A percentile compares a stretch with the other conserved stretches of the same genome.
Conservation (phyloP, 2,797 vertebrate species). For the Syngnathus acus region DNA sequence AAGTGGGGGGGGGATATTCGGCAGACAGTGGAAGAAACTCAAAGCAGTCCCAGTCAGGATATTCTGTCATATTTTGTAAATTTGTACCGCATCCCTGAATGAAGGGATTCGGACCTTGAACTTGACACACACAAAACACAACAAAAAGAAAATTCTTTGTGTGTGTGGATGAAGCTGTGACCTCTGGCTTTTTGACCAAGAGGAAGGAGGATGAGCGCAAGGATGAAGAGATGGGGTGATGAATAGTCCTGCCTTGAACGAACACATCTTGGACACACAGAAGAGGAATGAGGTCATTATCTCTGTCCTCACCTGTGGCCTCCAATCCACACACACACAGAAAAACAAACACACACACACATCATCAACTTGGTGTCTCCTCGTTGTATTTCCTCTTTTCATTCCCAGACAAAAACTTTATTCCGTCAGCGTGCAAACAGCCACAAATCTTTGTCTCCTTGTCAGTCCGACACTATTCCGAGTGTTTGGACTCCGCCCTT, state of each 20-base stretch:
- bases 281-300: slow-evolving; percentile 72
- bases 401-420: background rate
- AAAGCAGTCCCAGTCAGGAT: too few species aligned
- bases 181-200: slow-evolving; percentile 52
- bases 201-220: slow-evolving; percentile 34
- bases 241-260: slow-evolving; percentile 50
- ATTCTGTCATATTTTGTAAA: background rate
- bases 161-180: slow-evolving; percentile 50
- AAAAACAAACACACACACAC: background rate
- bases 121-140: slow-evolving; percentile 4
- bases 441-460: slow-evolving; percentile 14
- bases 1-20: background rate
- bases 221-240: slow-evolving; percentile 56
- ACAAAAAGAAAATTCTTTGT: slow-evolving; percentile 7
- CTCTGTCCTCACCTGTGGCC: slow-evolving; percentile 64
- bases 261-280: slow-evolving; percentile 51
- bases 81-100: background rate
- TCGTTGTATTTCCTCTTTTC: too few species aligned
- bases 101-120: background rate
- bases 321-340: slow-evolving; percentile 32
- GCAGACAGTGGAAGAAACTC: background rate
- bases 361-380: slow-evolving; percentile 12
- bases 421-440: slow-evolving; percentile 9
- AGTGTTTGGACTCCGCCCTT: background rate
- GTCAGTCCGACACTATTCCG: slow-evolving; percentile 4